Evolutionary conservation across 2,888 invertebrate genomes (phyloP).

Genomic region (Steromphala cineraria): DNA sequence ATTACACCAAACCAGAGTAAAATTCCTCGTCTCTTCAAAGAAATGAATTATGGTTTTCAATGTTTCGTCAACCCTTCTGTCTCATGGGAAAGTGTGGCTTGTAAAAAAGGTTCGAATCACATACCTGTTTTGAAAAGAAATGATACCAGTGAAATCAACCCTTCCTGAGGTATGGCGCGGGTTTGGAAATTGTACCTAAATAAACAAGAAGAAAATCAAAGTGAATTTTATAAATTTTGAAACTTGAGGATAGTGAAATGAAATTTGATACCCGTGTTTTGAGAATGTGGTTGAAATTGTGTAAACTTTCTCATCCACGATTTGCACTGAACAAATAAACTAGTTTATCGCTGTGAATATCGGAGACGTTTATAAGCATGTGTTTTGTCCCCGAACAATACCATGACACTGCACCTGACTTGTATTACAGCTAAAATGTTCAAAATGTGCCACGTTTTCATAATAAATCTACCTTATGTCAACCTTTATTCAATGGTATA

Average conservation of each 20-base stretch:
- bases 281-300: background rate
- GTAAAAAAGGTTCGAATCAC: background rate
- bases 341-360: background rate
- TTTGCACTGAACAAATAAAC: background rate
- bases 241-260: background rate
- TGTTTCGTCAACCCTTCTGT: background rate
- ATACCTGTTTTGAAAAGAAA: slow-evolving; percentile 15
- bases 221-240: slow-evolving; percentile 11
- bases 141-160: background rate
- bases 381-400: background rate
- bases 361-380: background rate
- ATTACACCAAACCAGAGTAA: background rate
- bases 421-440: background rate
- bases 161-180: background rate
- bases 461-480: too few species aligned
- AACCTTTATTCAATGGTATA: too few species aligned
- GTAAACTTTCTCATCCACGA: slow-evolving; percentile 1
- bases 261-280: background rate
- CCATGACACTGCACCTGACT: background rate
- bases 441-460: too few species aligned
- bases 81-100: background rate
- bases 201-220: background rate
- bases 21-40: slow-evolving; percentile 2
- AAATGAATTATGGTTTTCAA: background rate
- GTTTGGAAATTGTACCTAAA: background rate